A percentile compares a stretch with the other conserved stretches of the same genome.
These are phyloP conservation scores for Rhodophaea formosa DNA, from an alignment of 2,888 invertebrate genomes.

Conservation along the genomic window DNA sequence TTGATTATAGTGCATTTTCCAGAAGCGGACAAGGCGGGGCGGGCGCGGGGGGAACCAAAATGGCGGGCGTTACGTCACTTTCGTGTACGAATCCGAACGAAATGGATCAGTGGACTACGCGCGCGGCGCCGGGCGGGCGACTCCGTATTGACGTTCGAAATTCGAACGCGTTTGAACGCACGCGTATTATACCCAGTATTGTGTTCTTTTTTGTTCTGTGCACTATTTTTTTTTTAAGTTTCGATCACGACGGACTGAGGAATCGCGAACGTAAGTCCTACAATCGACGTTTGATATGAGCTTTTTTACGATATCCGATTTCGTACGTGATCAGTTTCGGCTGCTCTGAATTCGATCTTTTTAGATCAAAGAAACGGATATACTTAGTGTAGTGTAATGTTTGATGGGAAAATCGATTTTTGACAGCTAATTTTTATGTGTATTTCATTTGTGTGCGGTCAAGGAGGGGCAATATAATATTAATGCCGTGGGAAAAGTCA, in stretches of 20 bases:
- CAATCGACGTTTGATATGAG: constrained; percentile 49
- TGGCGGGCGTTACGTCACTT: constrained; percentile 77
- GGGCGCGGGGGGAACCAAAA: constrained; percentile 54
- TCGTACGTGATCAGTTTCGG: constrained; percentile 33
- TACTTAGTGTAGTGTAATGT: neutral
- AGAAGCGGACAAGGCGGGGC: constrained; percentile 47
- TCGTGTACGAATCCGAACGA: constrained; percentile 68
- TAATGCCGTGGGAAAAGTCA: constrained; percentile 25
- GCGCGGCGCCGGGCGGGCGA: constrained; percentile 48
- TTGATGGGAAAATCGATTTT: neutral
- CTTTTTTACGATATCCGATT: constrained; percentile 45
- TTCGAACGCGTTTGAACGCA: constrained; percentile 41
- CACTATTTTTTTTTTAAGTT: constrained; percentile 32
- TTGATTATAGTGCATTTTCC: constrained; percentile 73
- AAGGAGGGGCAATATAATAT: constrained; percentile 12
- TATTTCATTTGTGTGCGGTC: constrained; percentile 6
- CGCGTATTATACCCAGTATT: constrained; percentile 42
- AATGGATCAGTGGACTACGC: constrained; percentile 74
- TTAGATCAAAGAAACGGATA: constrained; percentile 15
- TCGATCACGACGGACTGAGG: constrained; percentile 26
- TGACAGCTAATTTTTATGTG: neutral
- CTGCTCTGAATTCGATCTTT: constrained; percentile 24
- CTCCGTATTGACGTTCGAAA: constrained; percentile 29
- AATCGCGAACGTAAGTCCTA: constrained; percentile 54
- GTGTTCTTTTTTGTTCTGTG: constrained; percentile 50